phyloP scores from a whole-genome alignment of 1,140 invertebrate species.

The Lethocerus indicus region DNA sequence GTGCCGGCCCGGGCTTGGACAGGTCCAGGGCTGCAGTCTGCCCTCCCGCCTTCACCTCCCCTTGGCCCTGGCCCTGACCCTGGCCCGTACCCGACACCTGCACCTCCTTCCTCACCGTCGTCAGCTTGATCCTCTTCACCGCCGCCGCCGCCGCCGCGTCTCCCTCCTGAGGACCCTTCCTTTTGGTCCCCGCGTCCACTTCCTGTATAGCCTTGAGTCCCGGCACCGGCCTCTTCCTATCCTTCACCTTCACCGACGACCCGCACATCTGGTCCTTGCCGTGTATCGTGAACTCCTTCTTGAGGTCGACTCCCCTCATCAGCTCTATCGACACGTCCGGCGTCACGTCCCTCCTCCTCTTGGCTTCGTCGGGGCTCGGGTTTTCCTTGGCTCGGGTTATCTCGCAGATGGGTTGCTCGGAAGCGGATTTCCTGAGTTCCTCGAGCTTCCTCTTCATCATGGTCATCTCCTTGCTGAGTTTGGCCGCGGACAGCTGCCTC shows the following conservation, averaged over 20 bases:
- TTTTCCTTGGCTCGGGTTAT: constrained; percentile 16
- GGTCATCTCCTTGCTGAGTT: constrained; percentile 8
- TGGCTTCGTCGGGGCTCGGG: constrained; percentile 13
- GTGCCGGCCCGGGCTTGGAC: no score
- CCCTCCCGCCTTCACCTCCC: no score
- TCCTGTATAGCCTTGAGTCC: constrained; percentile 13
- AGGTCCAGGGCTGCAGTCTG: no score
- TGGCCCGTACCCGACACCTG: no score
- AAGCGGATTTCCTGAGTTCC: constrained; percentile 12
- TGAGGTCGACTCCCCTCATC: constrained; percentile 12
- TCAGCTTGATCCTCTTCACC: no score
- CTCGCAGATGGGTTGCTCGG: constrained; percentile 5
- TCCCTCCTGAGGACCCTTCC: no score
- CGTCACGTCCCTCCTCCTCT: constrained; percentile 17
- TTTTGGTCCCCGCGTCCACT: constrained; percentile 1
- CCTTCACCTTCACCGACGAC: not conserved
- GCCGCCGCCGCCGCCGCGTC: no score
- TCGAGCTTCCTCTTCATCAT: constrained; percentile 17
- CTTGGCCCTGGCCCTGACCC: no score
- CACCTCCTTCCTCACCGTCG: no score
- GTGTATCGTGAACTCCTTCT: not conserved
- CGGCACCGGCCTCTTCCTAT: constrained; percentile 9
- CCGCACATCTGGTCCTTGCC: not conserved
- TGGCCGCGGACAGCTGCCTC: no score
- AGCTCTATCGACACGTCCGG: constrained; percentile 20